Evolutionary conservation across 35 echinoderm and acorn worm species (phyloP), one percentile per base, ranked within the genome.

Genomic region (Heliocidaris erythrogramma): DNA sequence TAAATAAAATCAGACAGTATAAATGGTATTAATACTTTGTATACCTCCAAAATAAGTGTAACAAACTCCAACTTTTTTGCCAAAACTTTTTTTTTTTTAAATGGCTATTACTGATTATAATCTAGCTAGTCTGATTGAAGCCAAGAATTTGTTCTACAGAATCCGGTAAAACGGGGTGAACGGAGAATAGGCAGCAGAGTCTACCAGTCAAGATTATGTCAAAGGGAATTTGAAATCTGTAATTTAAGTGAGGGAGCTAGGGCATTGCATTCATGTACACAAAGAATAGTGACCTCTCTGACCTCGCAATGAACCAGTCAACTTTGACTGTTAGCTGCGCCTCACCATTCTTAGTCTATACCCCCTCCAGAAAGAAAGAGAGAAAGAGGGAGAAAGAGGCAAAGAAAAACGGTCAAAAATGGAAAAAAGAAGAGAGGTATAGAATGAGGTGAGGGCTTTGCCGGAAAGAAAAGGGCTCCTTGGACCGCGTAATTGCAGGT

Each of bases 401-500:
- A 2, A 9, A 78, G 65, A 78, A 69, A 78, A 78, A 27, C 27
- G 27, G 17, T 78, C 65, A 21, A 18, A 7, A 78, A 24, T 18
- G 27, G 60, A 69, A 27, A 69, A 69, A 18, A 18, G 6, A 18
- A 52, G 52, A 56, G 52, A 11, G 52, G 52, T 56, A 27, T 7
- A 78, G 65, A 78, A n/a, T 29, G 21, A 24, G 65, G 65, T 4
- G 65, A 18, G 65, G 65, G 65, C 65, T 78, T n/a, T 78, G 65
- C 65, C 65, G 21, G 65, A 78, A 24, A 89, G 87, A 89, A 89
- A 89, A 89, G 87, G 32, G 87, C 14, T 89, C 32, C 87, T 89
- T 48, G 87, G 13, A 89, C 87, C 87, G 87, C 87, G 47, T 89
- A 89, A 89, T 89, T 89, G 87, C 87, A 89, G 30, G 87, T 47